phyloP scores from a whole-genome alignment of 2,113 vertebrate species.

The Carlito syrichta region DNA sequence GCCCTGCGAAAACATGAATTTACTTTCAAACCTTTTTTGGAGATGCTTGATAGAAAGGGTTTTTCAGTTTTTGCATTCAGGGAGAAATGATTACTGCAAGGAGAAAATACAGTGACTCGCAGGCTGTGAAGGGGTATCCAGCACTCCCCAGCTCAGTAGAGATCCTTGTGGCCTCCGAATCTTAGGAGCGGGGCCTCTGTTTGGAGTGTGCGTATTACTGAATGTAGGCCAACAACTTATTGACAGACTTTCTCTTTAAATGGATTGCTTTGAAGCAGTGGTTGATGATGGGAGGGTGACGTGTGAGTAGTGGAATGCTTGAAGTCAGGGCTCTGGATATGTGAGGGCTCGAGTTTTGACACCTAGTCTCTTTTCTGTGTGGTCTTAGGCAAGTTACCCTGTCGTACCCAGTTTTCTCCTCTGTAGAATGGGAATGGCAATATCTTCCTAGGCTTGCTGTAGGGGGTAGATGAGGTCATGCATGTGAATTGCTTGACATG shows the following conservation, averaged over 20 bases:
- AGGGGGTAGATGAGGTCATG: background rate
- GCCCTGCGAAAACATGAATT: slow-evolving; percentile 54
- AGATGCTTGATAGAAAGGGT: background rate
- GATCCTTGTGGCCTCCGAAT: background rate
- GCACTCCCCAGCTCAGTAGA: background rate
- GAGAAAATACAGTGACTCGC: background rate
- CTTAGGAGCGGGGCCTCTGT: background rate
- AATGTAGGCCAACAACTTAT: background rate
- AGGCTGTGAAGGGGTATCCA: background rate
- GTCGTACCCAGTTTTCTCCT: background rate
- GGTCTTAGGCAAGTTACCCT: background rate
- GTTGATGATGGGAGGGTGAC: background rate
- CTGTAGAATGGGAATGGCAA: background rate
- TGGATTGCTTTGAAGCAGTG: background rate
- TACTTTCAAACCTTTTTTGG: slow-evolving; percentile 31
- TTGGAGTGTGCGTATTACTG: background rate
- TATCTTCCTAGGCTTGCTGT: background rate
- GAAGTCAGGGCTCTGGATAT: background rate
- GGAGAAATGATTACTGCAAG: background rate
- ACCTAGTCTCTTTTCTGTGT: background rate
- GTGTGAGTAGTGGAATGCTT: background rate
- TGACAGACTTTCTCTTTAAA: background rate
- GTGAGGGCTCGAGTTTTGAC: background rate
- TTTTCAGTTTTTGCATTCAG: background rate
- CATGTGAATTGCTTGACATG: background rate